phyloP scores from a whole-genome alignment of 1,140 invertebrate genomes.

The Pomacea maculata region DNA sequence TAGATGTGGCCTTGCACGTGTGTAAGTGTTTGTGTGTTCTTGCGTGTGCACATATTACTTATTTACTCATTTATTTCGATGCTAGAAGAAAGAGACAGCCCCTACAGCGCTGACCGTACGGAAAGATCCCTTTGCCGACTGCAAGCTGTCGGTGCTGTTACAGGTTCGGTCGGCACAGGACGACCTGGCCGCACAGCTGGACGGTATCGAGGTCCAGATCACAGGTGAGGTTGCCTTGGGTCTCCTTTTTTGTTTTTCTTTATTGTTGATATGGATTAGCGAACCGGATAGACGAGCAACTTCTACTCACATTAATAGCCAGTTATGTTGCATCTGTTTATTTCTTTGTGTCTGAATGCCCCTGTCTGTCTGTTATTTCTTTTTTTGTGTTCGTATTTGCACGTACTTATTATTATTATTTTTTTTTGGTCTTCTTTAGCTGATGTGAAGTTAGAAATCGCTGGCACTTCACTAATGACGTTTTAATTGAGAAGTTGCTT shows the following conservation, averaged over 20 bases:
- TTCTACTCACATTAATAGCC: no score
- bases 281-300: no score
- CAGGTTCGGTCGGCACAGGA: slow-evolving; percentile 37
- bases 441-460: no score
- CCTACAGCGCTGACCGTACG: slow-evolving; percentile 12
- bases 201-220: slow-evolving; percentile 39
- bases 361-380: neutral
- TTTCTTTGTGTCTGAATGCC: neutral
- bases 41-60: neutral
- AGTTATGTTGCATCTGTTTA: no score
- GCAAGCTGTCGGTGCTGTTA: slow-evolving; percentile 40
- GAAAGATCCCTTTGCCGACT: slow-evolving; percentile 39
- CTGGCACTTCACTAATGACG: neutral
- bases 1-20: no score
- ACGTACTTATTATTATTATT: no score
- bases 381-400: no score
- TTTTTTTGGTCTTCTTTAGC: no score
- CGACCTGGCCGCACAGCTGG: slow-evolving; percentile 35
- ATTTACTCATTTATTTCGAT: neutral
- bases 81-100: neutral
- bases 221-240: slow-evolving; percentile 20
- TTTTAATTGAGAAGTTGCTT: neutral
- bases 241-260: no score
- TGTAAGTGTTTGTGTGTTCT: neutral
- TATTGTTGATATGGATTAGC: no score